These are phyloP conservation scores for Caenorhabditis brenneri DNA, from an alignment of 1,140 invertebrate species.

Conservation along the genomic window DNA sequence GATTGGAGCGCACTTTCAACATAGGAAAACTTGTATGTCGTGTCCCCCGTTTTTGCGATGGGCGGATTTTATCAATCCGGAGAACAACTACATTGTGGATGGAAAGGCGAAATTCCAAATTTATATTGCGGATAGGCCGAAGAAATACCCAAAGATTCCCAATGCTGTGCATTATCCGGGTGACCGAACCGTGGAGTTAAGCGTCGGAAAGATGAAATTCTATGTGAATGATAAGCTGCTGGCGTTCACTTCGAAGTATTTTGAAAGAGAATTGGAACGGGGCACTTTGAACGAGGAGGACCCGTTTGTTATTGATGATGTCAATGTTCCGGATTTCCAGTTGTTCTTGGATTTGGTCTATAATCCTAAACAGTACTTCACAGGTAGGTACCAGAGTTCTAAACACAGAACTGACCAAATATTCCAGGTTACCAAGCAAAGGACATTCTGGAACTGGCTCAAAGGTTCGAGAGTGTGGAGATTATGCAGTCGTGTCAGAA, in stretches of 20 bases:
- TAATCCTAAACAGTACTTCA: slow-evolving; percentile 20
- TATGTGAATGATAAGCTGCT: slow-evolving; percentile 5
- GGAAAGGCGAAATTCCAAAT: not conserved
- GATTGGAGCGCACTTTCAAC: not conserved
- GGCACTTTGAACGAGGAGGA: not conserved
- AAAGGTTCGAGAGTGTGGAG: not conserved
- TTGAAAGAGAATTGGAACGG: not conserved
- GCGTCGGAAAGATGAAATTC: not conserved
- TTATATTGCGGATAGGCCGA: not conserved
- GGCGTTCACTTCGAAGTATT: not conserved
- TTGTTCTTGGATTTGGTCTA: not conserved
- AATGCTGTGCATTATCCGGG: not conserved
- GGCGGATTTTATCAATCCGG: not conserved
- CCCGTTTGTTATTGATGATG: not conserved
- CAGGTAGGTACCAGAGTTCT: not conserved
- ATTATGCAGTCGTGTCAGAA: not conserved
- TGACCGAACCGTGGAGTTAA: not conserved
- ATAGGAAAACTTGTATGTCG: not conserved
- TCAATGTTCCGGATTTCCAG: not conserved
- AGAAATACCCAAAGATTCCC: not conserved
- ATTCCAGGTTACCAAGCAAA: not conserved
- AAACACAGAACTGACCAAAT: not conserved
- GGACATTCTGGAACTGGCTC: not conserved
- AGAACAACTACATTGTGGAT: not conserved
- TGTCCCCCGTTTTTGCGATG: not conserved